Base-by-base conservation (phyloP, 2,888 invertebrate genomes). In the Meteorus colon region DNA sequence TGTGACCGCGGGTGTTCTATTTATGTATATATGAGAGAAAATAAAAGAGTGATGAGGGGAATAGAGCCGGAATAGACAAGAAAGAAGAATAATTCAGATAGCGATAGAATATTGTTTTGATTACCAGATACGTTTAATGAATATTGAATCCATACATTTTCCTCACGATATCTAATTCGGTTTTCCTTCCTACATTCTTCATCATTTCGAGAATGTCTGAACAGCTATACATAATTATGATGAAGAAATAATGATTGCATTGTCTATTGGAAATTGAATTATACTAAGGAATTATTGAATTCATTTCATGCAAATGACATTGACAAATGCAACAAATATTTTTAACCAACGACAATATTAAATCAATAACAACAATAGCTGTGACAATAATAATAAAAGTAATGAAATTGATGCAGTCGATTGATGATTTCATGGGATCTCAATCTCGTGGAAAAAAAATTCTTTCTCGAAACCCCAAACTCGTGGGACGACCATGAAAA, bases 1-100 rank as follows among this genome's bases (percentile, higher is more conserved):
- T 76, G 74, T 76, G 79, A 79, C 73, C 68, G 72, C 77, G 79
- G 82, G 79, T 80, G 80, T 79, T 82, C 79, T 80, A 79, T 37
- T n/a, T 65, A 31, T 19, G 29, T 29, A 65, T 77, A 65, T 77
- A 48, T 48, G n/a, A 67, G 76, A 79, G 76, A 78, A 76, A 73
- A 79, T 19, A 19, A 55, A 10, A 19, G 1, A 55, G n/a, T 2
- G 19, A 55, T 48, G 48, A 48, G 6, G 48, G n/a, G 14, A 3
- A 48, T 19, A 14, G 16, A 48, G 48, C 16, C n/a, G 2, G n/a
- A 48, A 14, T 14, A 48, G n/a, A 16, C 16, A n/a, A 16, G n/a
- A n/a, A 48, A 48, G 34, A 6, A 48, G 16, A 48, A n/a, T 48
- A 48, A 48, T 48, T 48, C n/a, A n/a, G 4, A 5, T 2, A 4